Percentiles rank a stretch among this genome's conserved stretches.
phyloP scores from a whole-genome alignment of 2,797 vertebrate genomes.

The Linurgus olivaceus region DNA sequence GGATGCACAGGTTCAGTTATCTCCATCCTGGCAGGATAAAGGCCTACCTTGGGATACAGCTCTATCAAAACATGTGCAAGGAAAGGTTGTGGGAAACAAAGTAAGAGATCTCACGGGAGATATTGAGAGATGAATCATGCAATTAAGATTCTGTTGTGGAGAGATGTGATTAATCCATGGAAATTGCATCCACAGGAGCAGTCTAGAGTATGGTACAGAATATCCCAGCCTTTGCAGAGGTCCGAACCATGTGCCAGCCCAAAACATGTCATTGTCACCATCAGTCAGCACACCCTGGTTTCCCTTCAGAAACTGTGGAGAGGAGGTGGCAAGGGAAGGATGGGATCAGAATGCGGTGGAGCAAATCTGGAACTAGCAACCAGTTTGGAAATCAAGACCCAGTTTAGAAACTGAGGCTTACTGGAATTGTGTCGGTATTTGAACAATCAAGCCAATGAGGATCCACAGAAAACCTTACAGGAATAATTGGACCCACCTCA shows the following conservation, averaged over 20 bases:
- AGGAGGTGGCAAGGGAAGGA: background rate
- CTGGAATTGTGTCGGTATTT: background rate
- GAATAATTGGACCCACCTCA: background rate
- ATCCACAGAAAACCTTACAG: background rate
- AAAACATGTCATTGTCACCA: background rate
- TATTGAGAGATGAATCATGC: background rate
- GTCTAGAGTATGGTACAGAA: background rate
- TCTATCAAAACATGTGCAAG: background rate
- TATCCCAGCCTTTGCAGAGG: background rate
- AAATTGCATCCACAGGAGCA: background rate
- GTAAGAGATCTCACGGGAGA: background rate
- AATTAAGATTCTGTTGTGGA: background rate
- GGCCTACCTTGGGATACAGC: background rate
- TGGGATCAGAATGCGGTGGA: background rate
- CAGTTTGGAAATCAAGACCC: background rate
- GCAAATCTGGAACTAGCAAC: background rate
- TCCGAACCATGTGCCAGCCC: background rate
- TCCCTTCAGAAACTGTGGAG: background rate
- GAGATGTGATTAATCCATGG: background rate
- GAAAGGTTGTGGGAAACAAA: background rate
- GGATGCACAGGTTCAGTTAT: background rate
- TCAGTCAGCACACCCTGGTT: background rate
- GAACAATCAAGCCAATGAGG: rapidly evolving
- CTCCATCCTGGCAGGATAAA: background rate
- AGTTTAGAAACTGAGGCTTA: background rate